phyloP scores from a whole-genome alignment of 2,888 invertebrate genomes.

The Drosophila suboccidentalis region DNA sequence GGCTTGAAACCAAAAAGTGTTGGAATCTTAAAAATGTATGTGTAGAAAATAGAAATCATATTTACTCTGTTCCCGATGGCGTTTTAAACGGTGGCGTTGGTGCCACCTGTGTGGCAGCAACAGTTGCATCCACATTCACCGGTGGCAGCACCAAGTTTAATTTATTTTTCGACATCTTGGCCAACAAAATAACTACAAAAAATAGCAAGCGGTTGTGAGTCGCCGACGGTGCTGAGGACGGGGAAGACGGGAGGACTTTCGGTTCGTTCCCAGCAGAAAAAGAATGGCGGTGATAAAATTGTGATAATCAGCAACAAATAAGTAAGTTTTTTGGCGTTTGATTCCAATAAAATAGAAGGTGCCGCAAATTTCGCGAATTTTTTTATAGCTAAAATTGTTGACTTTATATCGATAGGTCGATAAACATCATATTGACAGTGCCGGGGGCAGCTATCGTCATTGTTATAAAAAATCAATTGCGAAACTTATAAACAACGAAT shows the following conservation, averaged over 20 bases:
- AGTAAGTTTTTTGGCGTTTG: slow-evolving; percentile 6
- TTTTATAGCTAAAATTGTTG: slow-evolving; percentile 32
- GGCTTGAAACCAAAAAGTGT: slow-evolving; percentile 24
- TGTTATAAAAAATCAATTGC: background rate
- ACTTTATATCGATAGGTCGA: slow-evolving; percentile 28
- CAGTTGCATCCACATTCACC: slow-evolving; percentile 92
- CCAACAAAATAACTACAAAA: slow-evolving; percentile 22
- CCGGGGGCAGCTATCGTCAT: slow-evolving; percentile 6
- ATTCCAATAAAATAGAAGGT: slow-evolving; percentile 16
- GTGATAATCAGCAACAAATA: slow-evolving; percentile 7
- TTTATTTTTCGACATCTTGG: slow-evolving; percentile 94
- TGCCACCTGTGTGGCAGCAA: slow-evolving; percentile 87
- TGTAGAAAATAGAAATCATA: slow-evolving; percentile 53
- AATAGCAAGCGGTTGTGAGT: slow-evolving; percentile 28
- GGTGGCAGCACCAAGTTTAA: slow-evolving; percentile 95
- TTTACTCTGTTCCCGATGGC: slow-evolving; percentile 86
- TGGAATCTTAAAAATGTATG: slow-evolving; percentile 25
- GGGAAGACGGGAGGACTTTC: slow-evolving; percentile 25
- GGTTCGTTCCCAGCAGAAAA: slow-evolving; percentile 20
- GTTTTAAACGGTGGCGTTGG: slow-evolving; percentile 86
- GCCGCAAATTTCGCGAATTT: slow-evolving; percentile 37
- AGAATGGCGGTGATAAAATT: slow-evolving; percentile 14
- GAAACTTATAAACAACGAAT: background rate
- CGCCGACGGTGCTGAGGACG: slow-evolving; percentile 31
- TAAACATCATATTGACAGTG: background rate